Evolutionary conservation across 2,113 vertebrate species (phyloP).

Genomic region (Corythoichthys intestinalis): DNA sequence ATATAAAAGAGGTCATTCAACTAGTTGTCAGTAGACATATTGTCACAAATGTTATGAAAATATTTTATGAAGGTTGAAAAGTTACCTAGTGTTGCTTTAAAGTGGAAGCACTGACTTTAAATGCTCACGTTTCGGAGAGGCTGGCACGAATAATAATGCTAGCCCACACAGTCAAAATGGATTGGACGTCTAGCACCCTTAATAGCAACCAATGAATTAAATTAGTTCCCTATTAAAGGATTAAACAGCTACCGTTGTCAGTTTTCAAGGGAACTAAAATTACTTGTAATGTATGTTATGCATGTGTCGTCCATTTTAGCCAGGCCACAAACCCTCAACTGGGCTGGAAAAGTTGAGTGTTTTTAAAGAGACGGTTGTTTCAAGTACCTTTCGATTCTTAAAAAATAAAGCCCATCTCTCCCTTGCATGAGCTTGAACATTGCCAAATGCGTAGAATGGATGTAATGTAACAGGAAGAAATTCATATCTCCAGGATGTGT

Average conservation of each 20-base stretch:
- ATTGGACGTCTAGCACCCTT: too few relatives aligned
- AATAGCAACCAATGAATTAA: too few relatives aligned
- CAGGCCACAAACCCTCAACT: background rate
- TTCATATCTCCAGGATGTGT: slow-evolving; percentile 68
- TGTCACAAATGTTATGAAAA: too few relatives aligned
- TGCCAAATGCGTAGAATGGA: slow-evolving; percentile 37
- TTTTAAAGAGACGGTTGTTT: slow-evolving; percentile 26
- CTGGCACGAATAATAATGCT: too few relatives aligned
- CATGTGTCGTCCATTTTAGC: background rate
- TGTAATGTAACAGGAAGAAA: slow-evolving; percentile 64
- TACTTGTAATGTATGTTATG: background rate
- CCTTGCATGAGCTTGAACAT: slow-evolving; percentile 34
- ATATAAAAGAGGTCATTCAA: too few relatives aligned
- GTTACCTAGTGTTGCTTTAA: too few relatives aligned
- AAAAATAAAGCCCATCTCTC: slow-evolving; percentile 6
- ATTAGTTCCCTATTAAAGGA: background rate
- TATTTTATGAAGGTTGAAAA: too few relatives aligned
- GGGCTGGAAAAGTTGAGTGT: slow-evolving; percentile 27
- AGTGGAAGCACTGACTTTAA: too few relatives aligned
- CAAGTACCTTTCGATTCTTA: slow-evolving; percentile 29
- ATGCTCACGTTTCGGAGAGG: too few relatives aligned
- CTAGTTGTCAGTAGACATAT: too few relatives aligned
- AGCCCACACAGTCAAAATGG: too few relatives aligned
- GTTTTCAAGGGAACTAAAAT: background rate
- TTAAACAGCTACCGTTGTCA: background rate